Conservation (phyloP, 2,113 vertebrate species). For the Columba janthina region DNA sequence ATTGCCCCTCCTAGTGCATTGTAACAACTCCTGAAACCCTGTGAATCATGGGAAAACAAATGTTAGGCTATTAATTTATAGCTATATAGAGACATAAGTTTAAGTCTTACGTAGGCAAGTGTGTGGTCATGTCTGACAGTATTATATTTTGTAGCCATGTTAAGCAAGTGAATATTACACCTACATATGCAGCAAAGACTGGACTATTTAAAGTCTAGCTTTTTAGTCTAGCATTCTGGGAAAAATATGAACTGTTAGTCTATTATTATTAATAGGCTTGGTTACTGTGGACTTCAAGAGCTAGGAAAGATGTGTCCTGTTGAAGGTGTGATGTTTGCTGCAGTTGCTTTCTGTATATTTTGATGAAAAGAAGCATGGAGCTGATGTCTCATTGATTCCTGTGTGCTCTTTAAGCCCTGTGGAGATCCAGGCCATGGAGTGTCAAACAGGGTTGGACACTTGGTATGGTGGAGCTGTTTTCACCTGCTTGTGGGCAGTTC, state of each 20-base stretch:
- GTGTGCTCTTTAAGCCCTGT: not conserved
- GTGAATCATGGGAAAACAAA: conserved; percentile 14
- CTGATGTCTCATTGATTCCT: not conserved
- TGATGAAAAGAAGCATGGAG: not conserved
- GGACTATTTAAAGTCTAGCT: not conserved
- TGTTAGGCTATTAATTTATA: not conserved
- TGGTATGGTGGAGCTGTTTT: not conserved
- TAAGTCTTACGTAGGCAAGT: not conserved
- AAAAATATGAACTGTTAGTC: not conserved
- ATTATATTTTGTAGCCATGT: not conserved
- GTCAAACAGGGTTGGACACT: not conserved
- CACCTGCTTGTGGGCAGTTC: not conserved
- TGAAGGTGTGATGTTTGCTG: not conserved
- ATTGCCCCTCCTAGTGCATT: not conserved
- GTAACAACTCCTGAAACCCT: not conserved
- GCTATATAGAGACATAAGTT: not conserved
- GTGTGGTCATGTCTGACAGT: not conserved
- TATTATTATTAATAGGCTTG: not conserved
- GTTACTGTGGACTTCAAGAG: not conserved
- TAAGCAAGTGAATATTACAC: not conserved
- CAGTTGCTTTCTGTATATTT: not conserved
- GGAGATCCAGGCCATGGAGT: not conserved
- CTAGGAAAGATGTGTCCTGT: not conserved
- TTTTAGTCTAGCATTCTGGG: not conserved
- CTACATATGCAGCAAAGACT: not conserved